Conservation (phyloP, 2,113 vertebrate genomes). For the Athene cunicularia region DNA sequence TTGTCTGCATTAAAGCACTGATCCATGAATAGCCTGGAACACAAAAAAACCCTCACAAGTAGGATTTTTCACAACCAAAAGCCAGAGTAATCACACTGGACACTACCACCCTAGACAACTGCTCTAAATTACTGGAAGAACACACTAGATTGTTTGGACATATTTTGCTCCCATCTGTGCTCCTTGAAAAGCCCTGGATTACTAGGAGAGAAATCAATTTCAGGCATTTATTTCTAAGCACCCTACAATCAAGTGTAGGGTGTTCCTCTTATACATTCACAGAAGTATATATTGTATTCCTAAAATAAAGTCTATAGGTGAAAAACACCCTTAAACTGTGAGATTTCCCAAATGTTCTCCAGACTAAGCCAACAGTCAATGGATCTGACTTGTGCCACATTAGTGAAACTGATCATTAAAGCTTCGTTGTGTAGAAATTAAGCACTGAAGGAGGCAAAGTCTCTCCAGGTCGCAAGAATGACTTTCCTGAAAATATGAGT, state of each 20-base stretch:
- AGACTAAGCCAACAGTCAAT: neutral
- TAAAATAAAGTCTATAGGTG: neutral
- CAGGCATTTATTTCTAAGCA: neutral
- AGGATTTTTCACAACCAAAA: neutral
- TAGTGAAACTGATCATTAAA: neutral
- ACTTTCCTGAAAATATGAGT: neutral
- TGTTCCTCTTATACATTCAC: neutral
- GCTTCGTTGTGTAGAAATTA: neutral
- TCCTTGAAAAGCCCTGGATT: neutral
- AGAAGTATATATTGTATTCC: neutral
- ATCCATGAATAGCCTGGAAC: neutral
- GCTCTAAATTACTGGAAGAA: neutral
- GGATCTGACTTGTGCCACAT: neutral
- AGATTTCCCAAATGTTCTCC: neutral
- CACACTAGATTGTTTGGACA: neutral
- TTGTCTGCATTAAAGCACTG: neutral
- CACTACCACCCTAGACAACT: neutral
- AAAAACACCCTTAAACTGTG: neutral
- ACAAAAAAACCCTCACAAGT: neutral
- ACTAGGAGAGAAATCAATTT: neutral
- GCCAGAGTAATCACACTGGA: neutral
- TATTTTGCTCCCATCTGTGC: neutral
- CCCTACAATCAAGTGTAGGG: neutral
- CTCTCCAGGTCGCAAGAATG: neutral
- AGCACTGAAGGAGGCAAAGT: neutral